Base-by-base conservation (phyloP, 2,797 vertebrate genomes). In the Lutjanus campechanus region DNA sequence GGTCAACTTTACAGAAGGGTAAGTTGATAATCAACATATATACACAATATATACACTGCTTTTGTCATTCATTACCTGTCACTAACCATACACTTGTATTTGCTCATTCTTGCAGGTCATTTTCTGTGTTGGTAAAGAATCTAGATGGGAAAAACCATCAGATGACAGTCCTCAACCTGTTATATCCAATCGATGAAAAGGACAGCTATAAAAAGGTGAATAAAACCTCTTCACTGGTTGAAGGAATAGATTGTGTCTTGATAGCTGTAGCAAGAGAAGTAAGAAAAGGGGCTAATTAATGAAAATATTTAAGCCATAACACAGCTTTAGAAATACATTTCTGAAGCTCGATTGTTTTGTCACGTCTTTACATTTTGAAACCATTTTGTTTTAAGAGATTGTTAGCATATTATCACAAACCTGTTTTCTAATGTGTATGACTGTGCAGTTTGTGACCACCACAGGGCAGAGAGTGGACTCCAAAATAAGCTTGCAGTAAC, bases 131-230 rank as follows among this genome's bases (percentile, higher is more conserved):
- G 41, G 97, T 99, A 44, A 98, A 97, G 90, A 96, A 98, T 81
- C 94, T 99, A n/a, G 96, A 96, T 83, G 97, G 96, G 29, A 99
- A 98, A 93, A 99, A 97, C 89, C 97, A 99, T 78, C 96, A 97
- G 83, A 97, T 99, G 97, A 96, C 92, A 1, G 87, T 99, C 77
- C 97, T 97, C 87, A 98, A 97, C 79, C 95, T 99, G 11, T 94
- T 99, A 75, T 95, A 92, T 80, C 96, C 96, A 46, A 97, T 99
- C 55, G 95, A 96, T 85, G 94, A 95, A 76, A 96, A 97, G 87
- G 96, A 96, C 74, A 99, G 98, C 94, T 96, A 91, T 78, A 96
- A 93, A 93, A 99, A 99, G 96, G 98, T 97, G 47, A 92, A 74
- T 87, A 43, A 59, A 69, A 8, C 43, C 12, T 15, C 3, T 19